These are phyloP conservation scores for Anguilla rostrata DNA, from an alignment of 2,113 vertebrate species.

Conservation along the genomic window DNA sequence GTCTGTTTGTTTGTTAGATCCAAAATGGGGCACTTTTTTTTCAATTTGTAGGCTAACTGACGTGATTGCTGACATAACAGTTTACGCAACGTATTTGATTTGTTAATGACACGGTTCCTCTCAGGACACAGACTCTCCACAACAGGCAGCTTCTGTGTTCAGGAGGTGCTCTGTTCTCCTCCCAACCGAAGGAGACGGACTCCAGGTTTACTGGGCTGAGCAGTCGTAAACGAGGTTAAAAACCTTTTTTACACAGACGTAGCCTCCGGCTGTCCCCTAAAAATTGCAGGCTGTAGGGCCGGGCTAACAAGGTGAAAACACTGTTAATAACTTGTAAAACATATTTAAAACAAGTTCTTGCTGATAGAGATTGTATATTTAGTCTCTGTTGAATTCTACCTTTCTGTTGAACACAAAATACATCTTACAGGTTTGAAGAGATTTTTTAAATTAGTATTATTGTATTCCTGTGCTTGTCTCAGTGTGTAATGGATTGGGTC, in stretches of 20 bases:
- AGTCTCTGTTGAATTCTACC: slow-evolving; percentile 21
- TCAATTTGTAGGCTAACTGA: slow-evolving; percentile 32
- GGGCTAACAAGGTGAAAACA: slow-evolving; percentile 59
- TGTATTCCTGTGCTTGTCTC: slow-evolving; percentile 32
- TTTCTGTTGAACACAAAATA: neutral
- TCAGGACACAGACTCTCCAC: slow-evolving; percentile 33
- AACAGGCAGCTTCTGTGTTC: slow-evolving; percentile 41
- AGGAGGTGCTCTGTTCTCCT: slow-evolving; percentile 51
- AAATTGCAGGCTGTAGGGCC: slow-evolving; percentile 33
- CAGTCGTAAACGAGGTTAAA: slow-evolving; percentile 55
- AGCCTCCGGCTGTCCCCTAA: slow-evolving; percentile 43
- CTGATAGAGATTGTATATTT: slow-evolving; percentile 25
- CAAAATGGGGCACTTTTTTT: slow-evolving; percentile 53
- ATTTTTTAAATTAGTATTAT: slow-evolving; percentile 4
- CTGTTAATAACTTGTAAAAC: slow-evolving; percentile 57
- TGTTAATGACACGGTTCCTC: slow-evolving; percentile 41
- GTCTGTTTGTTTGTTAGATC: neutral
- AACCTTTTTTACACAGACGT: slow-evolving; percentile 53
- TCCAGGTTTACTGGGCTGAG: slow-evolving; percentile 56
- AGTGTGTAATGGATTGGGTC: slow-evolving; percentile 42
- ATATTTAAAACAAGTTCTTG: slow-evolving; percentile 38
- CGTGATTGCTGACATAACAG: neutral
- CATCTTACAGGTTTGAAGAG: neutral
- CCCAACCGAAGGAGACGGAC: slow-evolving; percentile 57
- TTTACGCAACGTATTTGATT: slow-evolving; percentile 11